phyloP scores from a whole-genome alignment of 2,888 invertebrate genomes.

The Lithodes maja region DNA sequence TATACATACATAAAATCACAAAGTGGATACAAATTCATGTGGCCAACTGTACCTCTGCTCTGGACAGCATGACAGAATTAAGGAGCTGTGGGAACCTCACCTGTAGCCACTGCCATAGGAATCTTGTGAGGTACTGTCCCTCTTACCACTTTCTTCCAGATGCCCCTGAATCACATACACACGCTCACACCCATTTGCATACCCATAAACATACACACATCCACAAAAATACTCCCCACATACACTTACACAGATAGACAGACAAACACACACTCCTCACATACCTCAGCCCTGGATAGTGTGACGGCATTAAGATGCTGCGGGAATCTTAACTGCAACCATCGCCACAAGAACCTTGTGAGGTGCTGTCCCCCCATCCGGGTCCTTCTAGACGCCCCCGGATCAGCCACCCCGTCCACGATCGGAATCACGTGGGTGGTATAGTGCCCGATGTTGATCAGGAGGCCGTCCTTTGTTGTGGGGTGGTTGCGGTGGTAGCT shows the following conservation, averaged over 20 bases:
- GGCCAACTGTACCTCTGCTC: slow-evolving; percentile 14
- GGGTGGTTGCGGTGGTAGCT: slow-evolving; percentile 80
- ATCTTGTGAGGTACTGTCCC: background rate
- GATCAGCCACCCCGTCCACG: slow-evolving; percentile 82
- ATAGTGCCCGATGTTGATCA: slow-evolving; percentile 91
- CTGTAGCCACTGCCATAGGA: no score
- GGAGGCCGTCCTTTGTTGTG: slow-evolving; percentile 78
- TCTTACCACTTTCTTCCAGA: background rate
- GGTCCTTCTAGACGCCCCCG: slow-evolving; percentile 84
- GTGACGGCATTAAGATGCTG: slow-evolving; percentile 92
- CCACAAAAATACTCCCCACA: no score
- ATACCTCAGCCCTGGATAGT: slow-evolving; percentile 86
- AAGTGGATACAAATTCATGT: background rate
- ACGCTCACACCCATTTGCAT: background rate
- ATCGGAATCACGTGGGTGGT: slow-evolving; percentile 92
- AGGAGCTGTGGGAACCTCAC: background rate
- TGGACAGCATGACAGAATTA: background rate
- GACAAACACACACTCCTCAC: background rate
- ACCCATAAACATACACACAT: no score
- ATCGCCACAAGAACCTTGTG: slow-evolving; percentile 87
- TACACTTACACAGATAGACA: no score
- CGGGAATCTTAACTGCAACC: slow-evolving; percentile 94
- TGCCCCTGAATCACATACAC: background rate
- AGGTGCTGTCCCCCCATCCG: slow-evolving; percentile 93
- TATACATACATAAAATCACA: background rate